phyloP scores from a whole-genome alignment of 1,140 invertebrate species.

The Copidosoma floridanum region DNA sequence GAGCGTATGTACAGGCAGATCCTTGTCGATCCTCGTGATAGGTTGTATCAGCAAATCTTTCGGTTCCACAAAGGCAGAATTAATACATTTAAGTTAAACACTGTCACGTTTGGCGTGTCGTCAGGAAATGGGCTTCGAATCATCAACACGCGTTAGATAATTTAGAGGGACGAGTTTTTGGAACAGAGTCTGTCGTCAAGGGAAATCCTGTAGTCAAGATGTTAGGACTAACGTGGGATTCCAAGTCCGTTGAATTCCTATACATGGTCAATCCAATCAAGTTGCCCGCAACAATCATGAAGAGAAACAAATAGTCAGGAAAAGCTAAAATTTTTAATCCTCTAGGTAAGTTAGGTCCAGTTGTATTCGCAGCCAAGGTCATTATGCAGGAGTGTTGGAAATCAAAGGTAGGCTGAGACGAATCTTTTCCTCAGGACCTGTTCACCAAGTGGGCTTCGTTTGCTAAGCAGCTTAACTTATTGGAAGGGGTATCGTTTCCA shows the following conservation, averaged over 20 bases:
- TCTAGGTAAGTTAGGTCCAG: neutral
- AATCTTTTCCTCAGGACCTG: too few relatives aligned
- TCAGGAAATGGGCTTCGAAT: too few relatives aligned
- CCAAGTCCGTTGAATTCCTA: neutral
- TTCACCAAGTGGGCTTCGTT: too few relatives aligned
- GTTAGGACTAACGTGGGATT: neutral
- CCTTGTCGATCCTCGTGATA: too few relatives aligned
- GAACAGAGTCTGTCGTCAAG: neutral
- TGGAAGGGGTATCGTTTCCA: too few relatives aligned
- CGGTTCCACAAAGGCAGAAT: neutral
- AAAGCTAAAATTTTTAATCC: neutral
- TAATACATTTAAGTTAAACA: neutral
- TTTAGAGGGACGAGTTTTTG: neutral
- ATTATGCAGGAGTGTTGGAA: too few relatives aligned
- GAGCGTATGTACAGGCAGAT: conserved; percentile 7
- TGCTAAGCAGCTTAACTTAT: too few relatives aligned
- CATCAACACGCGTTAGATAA: too few relatives aligned
- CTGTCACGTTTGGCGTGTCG: too few relatives aligned
- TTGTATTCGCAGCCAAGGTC: too few relatives aligned
- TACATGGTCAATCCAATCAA: neutral
- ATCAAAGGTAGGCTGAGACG: too few relatives aligned
- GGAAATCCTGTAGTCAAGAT: neutral
- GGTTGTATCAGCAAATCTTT: neutral
- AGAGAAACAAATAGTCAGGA: neutral
- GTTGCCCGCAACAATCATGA: neutral